Evolutionary conservation across 2,797 vertebrate species (phyloP).

Genomic region (Poecile montanus): DNA sequence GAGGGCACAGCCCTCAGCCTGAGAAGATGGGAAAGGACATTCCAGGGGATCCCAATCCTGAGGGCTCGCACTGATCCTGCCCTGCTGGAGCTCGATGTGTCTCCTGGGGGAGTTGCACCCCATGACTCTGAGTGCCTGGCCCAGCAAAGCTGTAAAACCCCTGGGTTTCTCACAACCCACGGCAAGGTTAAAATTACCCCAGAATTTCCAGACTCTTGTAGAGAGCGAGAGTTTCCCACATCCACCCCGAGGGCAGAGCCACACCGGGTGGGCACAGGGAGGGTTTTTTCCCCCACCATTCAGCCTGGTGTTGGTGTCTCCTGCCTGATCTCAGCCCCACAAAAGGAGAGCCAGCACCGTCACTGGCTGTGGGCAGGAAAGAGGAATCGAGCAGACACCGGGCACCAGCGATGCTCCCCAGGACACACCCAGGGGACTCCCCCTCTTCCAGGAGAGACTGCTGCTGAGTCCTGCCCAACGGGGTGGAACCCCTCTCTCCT

Average conservation of each 20-base stretch:
- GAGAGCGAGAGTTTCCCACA: conserved; percentile 39
- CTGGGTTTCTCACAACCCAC: conserved; percentile 60
- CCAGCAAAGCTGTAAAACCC: conserved; percentile 40
- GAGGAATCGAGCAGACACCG: background rate
- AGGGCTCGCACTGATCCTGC: rapidly evolving
- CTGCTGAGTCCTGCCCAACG: rapidly evolving
- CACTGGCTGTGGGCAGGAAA: background rate
- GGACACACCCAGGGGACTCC: background rate
- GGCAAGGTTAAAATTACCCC: conserved; percentile 27
- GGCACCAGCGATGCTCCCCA: background rate
- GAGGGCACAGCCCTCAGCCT: background rate
- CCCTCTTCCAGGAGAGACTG: rapidly evolving
- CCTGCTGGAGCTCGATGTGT: background rate
- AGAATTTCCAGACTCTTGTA: conserved; percentile 54
- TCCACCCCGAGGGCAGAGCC: background rate
- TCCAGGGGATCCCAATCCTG: background rate
- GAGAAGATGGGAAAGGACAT: background rate
- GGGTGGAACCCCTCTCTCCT: background rate
- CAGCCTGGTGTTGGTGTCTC: background rate
- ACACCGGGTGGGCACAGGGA: background rate
- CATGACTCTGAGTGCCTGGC: background rate
- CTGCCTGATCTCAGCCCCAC: background rate
- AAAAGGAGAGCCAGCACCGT: rapidly evolving
- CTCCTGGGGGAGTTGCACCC: background rate
- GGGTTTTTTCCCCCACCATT: rapidly evolving